These are phyloP conservation scores for Bombyx mandarina DNA, from an alignment of 1,140 invertebrate species.

Conservation along the genomic window DNA sequence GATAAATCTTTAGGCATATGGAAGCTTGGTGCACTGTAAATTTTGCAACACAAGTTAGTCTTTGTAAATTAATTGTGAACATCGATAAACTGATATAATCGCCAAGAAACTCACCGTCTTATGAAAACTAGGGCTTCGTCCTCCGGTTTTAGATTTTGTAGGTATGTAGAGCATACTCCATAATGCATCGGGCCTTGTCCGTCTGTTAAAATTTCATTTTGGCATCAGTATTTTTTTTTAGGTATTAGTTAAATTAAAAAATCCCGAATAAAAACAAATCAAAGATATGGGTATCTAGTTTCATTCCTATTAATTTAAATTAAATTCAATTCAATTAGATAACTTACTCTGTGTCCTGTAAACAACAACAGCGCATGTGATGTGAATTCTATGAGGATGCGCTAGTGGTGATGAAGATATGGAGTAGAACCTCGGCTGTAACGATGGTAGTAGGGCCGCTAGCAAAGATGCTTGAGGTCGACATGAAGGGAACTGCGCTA, in stretches of 20 bases:
- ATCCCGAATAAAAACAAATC: not conserved
- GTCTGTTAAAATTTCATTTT: conserved; percentile 64
- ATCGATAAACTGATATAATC: not conserved
- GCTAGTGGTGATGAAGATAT: conserved; percentile 90
- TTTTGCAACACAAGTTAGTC: conserved; percentile 5
- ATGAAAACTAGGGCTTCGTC: conserved; percentile 86
- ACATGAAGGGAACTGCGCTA: conserved; percentile 90
- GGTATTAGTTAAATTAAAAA: not conserved
- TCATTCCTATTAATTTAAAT: not conserved
- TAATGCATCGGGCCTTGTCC: conserved; percentile 86
- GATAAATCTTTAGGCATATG: conserved; percentile 88
- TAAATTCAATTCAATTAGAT: too few species aligned
- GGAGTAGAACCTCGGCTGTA: conserved; percentile 95
- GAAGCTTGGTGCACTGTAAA: conserved; percentile 87
- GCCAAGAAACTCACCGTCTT: conserved; percentile 75
- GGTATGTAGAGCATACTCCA: conserved; percentile 94
- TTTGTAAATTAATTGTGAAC: not conserved
- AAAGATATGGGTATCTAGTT: not conserved
- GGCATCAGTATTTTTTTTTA: too few species aligned
- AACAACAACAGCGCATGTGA: conserved; percentile 93
- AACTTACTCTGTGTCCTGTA: conserved; percentile 85
- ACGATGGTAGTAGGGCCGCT: conserved; percentile 84
- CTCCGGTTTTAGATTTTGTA: conserved; percentile 78
- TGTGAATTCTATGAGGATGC: conserved; percentile 84
- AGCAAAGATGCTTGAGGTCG: conserved; percentile 85